Evolutionary conservation across 2,888 invertebrate genomes (phyloP).

Genomic region (Uropetala carovei): DNA sequence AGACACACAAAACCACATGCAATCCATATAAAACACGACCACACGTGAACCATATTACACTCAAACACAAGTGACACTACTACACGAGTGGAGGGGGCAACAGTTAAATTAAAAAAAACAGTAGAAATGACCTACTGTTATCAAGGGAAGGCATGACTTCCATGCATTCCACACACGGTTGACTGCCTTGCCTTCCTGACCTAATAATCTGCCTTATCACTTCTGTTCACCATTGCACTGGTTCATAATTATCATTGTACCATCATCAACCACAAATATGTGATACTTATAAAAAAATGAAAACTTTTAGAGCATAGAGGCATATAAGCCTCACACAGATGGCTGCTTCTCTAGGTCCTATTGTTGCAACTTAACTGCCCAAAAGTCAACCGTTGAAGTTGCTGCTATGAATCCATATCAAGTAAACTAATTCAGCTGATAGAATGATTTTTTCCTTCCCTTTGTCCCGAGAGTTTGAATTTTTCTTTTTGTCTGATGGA

Average conservation of each 20-base stretch:
- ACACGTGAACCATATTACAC: slow-evolving; percentile 26
- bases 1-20: slow-evolving; percentile 23
- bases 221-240: slow-evolving; percentile 61
- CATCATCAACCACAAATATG: slow-evolving; percentile 64
- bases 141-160: slow-evolving; percentile 40
- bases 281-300: slow-evolving; percentile 54
- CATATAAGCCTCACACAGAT: slow-evolving; percentile 38
- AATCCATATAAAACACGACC: slow-evolving; percentile 5
- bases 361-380: slow-evolving; percentile 64
- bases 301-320: slow-evolving; percentile 51
- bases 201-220: slow-evolving; percentile 64
- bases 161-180: slow-evolving; percentile 40
- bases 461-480: neutral
- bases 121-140: slow-evolving; percentile 22
- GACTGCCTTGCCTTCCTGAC: slow-evolving; percentile 62
- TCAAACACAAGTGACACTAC: slow-evolving; percentile 31
- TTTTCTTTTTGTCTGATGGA: neutral
- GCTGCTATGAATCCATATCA: slow-evolving; percentile 62
- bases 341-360: slow-evolving; percentile 54
- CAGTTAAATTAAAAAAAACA: slow-evolving; percentile 37
- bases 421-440: slow-evolving; percentile 46
- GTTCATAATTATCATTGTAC: slow-evolving; percentile 59
- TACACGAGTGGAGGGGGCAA: slow-evolving; percentile 15
- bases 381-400: slow-evolving; percentile 59
- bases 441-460: slow-evolving; percentile 26